These are phyloP conservation scores for Cerastis rubricosa DNA, from an alignment of 2,888 invertebrate species.

Conservation along the genomic window DNA sequence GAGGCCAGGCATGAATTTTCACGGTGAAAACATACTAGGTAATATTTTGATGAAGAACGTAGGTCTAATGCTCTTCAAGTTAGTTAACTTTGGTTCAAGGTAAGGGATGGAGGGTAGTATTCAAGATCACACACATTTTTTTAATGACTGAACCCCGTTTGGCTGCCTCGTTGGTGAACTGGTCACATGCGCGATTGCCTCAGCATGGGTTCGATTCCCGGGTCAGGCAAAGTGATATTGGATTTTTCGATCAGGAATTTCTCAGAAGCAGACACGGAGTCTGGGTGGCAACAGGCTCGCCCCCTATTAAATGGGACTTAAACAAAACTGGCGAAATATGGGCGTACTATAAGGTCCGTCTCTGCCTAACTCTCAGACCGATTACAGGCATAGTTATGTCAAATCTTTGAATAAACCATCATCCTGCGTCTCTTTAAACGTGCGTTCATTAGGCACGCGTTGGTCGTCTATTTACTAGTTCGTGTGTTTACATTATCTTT, in stretches of 20 bases:
- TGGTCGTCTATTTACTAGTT: neutral
- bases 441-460: neutral
- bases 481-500: slow-evolving; percentile 61
- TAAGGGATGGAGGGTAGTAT: too few relatives aligned
- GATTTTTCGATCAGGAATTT: neutral
- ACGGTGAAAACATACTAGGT: slow-evolving; percentile 29
- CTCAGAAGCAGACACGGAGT: too few relatives aligned
- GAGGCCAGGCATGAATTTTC: slow-evolving; percentile 56
- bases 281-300: neutral
- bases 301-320: too few relatives aligned
- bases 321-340: neutral
- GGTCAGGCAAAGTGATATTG: neutral
- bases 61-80: neutral
- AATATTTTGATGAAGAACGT: neutral
- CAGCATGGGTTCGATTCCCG: neutral
- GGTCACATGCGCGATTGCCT: neutral
- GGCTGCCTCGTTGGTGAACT: too few relatives aligned
- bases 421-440: neutral
- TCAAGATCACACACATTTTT: too few relatives aligned
- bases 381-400: neutral
- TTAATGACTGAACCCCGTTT: too few relatives aligned
- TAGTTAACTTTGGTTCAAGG: too few relatives aligned
- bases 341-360: neutral
- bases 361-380: neutral
- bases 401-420: neutral